These are phyloP conservation scores for Lycaon pictus DNA, from an alignment of 2,113 vertebrate genomes.

Conservation along the genomic window DNA sequence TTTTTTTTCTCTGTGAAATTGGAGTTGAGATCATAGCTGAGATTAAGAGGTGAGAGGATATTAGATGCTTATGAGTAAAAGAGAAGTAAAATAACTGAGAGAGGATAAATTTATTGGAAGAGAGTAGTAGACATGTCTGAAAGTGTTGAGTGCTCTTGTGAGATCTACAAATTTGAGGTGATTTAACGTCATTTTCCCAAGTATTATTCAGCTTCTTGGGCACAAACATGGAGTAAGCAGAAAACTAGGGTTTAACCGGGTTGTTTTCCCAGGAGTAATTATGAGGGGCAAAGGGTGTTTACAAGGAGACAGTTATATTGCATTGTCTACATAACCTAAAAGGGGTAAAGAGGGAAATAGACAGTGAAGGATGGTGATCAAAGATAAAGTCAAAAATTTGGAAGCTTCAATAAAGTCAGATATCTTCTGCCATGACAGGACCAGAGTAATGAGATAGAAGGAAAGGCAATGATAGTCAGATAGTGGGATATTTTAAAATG, in stretches of 20 bases:
- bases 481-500: neutral
- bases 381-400: neutral
- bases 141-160: neutral
- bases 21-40: neutral
- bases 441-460: neutral
- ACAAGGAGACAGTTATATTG: rapidly evolving
- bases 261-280: neutral
- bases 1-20: neutral
- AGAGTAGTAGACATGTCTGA: neutral
- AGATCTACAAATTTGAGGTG: neutral
- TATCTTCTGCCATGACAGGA: neutral
- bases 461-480: neutral
- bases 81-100: neutral
- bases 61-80: neutral
- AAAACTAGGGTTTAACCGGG: neutral
- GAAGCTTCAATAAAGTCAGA: neutral
- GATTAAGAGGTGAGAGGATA: neutral
- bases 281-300: neutral
- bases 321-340: neutral
- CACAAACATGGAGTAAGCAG: neutral
- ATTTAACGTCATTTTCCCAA: neutral
- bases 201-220: neutral
- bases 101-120: no score
- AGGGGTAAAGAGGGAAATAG: neutral
- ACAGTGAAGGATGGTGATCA: neutral